Evolutionary conservation across 1,140 invertebrate species (phyloP).

Genomic region (Hypsibius dujardini): DNA sequence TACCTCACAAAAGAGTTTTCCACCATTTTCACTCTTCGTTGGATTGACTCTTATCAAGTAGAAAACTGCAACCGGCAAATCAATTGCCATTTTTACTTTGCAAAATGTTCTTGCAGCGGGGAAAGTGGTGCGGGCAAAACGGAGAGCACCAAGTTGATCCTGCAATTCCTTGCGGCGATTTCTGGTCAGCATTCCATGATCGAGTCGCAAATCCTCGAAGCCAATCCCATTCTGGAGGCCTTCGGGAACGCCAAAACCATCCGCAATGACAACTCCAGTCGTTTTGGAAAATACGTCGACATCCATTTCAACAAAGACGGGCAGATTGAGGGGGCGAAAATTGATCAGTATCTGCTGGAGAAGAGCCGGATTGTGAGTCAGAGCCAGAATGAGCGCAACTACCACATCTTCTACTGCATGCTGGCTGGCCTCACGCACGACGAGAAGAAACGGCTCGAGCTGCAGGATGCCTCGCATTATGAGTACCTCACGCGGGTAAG

Average conservation of each 20-base stretch:
- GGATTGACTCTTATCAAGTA: no score
- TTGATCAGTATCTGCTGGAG: conserved; percentile 92
- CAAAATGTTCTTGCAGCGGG: conserved; percentile 66
- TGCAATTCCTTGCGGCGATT: conserved; percentile 92
- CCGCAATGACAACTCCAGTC: conserved; percentile 91
- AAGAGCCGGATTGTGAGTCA: conserved; percentile 92
- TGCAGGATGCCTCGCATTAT: conserved; percentile 67
- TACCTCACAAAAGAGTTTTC: no score
- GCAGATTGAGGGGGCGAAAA: conserved; percentile 91
- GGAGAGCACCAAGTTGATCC: conserved; percentile 90
- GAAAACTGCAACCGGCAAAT: no score
- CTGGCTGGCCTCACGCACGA: conserved; percentile 75
- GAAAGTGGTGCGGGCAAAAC: conserved; percentile 96
- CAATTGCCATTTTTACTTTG: no score
- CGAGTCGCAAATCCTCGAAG: conserved; percentile 84
- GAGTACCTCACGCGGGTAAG: conserved; percentile 74
- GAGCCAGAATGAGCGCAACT: conserved; percentile 83
- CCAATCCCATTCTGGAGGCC: conserved; percentile 83
- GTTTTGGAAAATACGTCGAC: conserved; percentile 94
- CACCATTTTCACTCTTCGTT: no score
- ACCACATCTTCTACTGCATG: conserved; percentile 96
- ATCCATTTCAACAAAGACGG: conserved; percentile 87
- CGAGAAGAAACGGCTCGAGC: conserved; percentile 70
- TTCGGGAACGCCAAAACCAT: conserved; percentile 99
- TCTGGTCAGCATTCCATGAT: conserved; percentile 98